Evolutionary conservation across 2,113 vertebrate species (phyloP), one percentile per base, ranked within the genome.

Genomic region (Corynorhinus townsendii): DNA sequence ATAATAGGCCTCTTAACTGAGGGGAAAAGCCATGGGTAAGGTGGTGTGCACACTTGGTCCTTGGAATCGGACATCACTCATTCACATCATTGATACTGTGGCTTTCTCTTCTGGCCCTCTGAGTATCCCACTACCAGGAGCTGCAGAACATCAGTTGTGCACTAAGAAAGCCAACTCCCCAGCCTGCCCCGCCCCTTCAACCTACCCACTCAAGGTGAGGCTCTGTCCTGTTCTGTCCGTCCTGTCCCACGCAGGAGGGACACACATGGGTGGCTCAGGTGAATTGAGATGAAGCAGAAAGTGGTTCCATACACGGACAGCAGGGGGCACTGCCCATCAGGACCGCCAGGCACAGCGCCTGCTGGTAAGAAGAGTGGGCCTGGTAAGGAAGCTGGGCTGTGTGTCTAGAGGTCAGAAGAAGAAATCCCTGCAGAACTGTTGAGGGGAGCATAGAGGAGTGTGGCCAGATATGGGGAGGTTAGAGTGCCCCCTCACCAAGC

Each of bases 21-120:
- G 33, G 28, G 43, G 43, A 3, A 56, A n/a, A 76, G 75, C 33
- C 15, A 5, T 35, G 33, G 40, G 10, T 14, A 20, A 20, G 47
- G 56, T 4, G 54, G 9, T n/a, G 9, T 24, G 24, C 15, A 14
- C 45, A 15, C 84, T 26, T 45, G 11, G 4, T 7, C 38, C 12
- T 33, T 20, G 49, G 62, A 30, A 35, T 38, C 0, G 2, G 26
- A 35, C 24, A 2, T 28, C 43, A 12, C 22, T 64, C 22, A 28
- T 22, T 45, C 28, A 35, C 22, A 2, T 84, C 52, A 14, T 1
- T 7, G 38, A n/a, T 8, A 4, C 47, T 1, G 0, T 0, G 3
- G 64, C 24, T n/a, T 64, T 35, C 43, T 35, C 12, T 1, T 54
- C 71, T 7, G 20, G 26, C 26, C n/a, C 38, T 56, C 52, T 7